Percentiles rank a stretch among this genome's conserved stretches.
These are phyloP conservation scores for Baronia brevicornis DNA, from an alignment of 2,888 invertebrate genomes.

Conservation along the genomic window DNA sequence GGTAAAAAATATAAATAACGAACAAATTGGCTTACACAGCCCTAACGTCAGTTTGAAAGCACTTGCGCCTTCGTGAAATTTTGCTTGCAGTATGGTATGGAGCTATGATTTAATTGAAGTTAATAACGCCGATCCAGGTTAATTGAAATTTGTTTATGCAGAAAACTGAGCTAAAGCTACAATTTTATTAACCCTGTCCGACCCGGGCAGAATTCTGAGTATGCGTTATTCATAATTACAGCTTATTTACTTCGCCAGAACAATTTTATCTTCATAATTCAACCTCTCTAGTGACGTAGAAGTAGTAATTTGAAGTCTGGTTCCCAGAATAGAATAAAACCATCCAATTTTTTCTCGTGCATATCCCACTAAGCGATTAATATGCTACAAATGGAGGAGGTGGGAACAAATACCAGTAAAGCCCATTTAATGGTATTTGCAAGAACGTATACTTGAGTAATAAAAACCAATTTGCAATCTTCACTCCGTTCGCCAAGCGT, in stretches of 20 bases:
- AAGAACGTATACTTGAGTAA: too few relatives aligned
- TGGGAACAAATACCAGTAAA: too few relatives aligned
- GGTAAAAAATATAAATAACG: neutral
- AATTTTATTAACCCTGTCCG: constrained; percentile 47
- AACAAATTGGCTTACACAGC: too few relatives aligned
- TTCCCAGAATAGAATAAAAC: too few relatives aligned
- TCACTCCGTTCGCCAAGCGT: too few relatives aligned
- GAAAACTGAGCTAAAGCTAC: constrained; percentile 45
- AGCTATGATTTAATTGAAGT: constrained; percentile 68
- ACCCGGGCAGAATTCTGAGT: constrained; percentile 31
- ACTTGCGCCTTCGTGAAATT: constrained; percentile 29
- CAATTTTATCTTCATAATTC: neutral
- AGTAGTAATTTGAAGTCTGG: too few relatives aligned
- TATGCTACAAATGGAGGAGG: too few relatives aligned
- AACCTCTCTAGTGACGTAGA: too few relatives aligned
- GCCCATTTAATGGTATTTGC: too few relatives aligned
- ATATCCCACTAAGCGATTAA: too few relatives aligned
- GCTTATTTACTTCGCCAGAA: constrained; percentile 22
- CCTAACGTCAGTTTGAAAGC: constrained; percentile 44
- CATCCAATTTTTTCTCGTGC: too few relatives aligned
- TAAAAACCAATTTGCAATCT: too few relatives aligned
- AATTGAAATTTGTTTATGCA: constrained; percentile 63
- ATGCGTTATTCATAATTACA: constrained; percentile 33
- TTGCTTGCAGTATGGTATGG: constrained; percentile 34
- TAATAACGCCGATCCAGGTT: constrained; percentile 52